Evolutionary conservation across 2,797 vertebrate genomes (phyloP), one percentile per base, ranked within the genome.

Genomic region (Antrozous pallidus): DNA sequence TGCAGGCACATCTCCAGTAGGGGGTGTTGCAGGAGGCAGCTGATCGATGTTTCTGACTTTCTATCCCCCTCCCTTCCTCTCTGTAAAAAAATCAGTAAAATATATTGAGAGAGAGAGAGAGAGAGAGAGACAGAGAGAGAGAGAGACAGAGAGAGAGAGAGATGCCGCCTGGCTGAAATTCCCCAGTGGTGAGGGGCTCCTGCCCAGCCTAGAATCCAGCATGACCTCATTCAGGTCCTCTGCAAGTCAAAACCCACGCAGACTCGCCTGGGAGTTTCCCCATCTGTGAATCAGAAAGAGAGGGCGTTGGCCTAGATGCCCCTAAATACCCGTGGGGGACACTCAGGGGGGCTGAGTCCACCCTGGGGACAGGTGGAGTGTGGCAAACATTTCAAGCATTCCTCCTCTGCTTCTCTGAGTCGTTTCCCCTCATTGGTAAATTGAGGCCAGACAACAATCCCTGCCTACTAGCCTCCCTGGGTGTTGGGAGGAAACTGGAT

Each of bases 211-310:
- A 65, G 38, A 83, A 77, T n/a, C 63, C 40, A 69, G 77, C 42
- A 5, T 20, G n/a, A 38, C 9, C 12, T 28, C 3, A 0, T 0
- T 6, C 38, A n/a, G 38, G 42, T 6, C 24, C 74, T 4, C 58
- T 18, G 70, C 22, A 31, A 16, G 51, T 26, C 20, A 18, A 17
- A n/a, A 16, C 8, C 28, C 36, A 0, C 17, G 16, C 12, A 65
- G 78, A 33, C 9, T 24, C 18, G 4, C 31, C 49, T 38, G 28
- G n/a, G 16, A 24, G 85, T 22, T 69, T 51, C 20, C 13, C 80
- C 61, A 0, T 26, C n/a, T 3, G 22, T n/a, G 58, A 90, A 1
- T 26, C 17, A n/a, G 10, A 20, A 8, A 67, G 36, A 18, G 54
- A 65, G 31, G 28, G 47, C 8, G 24, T 2, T 54, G 45, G n/a